Conservation (phyloP, 2,113 vertebrate species). For the Erinaceus europaeus region DNA sequence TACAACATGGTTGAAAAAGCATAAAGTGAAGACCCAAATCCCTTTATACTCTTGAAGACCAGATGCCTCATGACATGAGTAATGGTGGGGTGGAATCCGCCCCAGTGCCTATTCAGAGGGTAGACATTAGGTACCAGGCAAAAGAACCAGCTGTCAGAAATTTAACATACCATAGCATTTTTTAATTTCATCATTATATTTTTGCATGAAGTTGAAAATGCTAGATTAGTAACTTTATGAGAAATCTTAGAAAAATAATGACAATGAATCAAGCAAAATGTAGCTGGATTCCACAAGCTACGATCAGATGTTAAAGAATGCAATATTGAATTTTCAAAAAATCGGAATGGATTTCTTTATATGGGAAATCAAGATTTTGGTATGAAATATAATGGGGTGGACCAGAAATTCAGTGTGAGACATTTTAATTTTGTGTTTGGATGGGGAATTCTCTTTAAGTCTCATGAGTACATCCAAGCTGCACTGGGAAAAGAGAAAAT, state of each 20-base stretch:
- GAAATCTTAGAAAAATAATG: background rate
- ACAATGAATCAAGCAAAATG: background rate
- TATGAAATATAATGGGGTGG: background rate
- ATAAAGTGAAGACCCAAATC: constrained; percentile 64
- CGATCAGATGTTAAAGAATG: constrained; percentile 4
- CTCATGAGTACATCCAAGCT: background rate
- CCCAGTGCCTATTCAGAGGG: background rate
- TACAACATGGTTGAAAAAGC: constrained; percentile 48
- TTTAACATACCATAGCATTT: background rate
- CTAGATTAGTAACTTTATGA: constrained; percentile 35
- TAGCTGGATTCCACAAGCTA: background rate
- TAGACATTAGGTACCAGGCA: background rate
- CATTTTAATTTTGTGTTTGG: background rate
- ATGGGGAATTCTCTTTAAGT: background rate
- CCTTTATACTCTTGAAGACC: constrained; percentile 56
- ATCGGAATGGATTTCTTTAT: background rate
- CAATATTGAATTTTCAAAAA: constrained; percentile 1
- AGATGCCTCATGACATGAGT: constrained; percentile 58
- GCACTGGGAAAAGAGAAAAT: background rate
- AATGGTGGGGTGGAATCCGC: background rate
- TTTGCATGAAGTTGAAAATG: constrained; percentile 5
- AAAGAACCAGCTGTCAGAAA: constrained; percentile 35
- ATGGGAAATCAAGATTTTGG: background rate
- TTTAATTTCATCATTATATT: constrained; percentile 39
- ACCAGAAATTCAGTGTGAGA: background rate